phyloP scores from a whole-genome alignment of 2,797 vertebrate genomes.

The Premnoplex brunnescens region DNA sequence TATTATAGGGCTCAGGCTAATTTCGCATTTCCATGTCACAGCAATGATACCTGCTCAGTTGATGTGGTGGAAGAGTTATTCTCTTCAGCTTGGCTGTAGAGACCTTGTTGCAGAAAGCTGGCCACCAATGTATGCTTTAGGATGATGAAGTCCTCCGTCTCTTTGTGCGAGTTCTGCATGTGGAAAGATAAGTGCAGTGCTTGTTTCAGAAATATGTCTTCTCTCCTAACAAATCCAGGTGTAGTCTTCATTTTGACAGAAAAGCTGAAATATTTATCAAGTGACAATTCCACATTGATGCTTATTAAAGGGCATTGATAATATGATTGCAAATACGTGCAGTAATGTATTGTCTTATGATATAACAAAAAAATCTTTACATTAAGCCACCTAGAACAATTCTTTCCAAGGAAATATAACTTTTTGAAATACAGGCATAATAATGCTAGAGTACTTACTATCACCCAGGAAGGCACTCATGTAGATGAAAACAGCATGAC shows the following conservation, averaged over 20 bases:
- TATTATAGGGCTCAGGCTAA: background rate
- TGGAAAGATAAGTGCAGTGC: background rate
- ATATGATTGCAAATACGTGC: background rate
- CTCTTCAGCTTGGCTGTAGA: background rate
- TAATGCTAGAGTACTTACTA: background rate
- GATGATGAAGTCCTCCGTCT: background rate
- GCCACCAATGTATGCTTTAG: background rate
- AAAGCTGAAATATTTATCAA: conserved; percentile 1
- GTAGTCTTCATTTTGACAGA: conserved; percentile 19
- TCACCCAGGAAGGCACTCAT: background rate
- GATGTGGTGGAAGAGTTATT: background rate
- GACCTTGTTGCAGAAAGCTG: background rate
- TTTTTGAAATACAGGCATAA: background rate
- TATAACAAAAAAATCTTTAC: background rate
- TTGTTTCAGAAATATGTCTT: background rate
- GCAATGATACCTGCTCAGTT: background rate
- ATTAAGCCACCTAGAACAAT: background rate
- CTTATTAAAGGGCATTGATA: background rate
- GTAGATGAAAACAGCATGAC: background rate
- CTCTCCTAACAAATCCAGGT: background rate
- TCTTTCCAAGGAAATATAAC: background rate
- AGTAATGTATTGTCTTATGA: background rate
- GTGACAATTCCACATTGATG: background rate
- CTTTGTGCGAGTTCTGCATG: background rate
- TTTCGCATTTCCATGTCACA: background rate